phyloP scores from a whole-genome alignment of 2,797 vertebrate genomes.

The Alosa sapidissima region DNA sequence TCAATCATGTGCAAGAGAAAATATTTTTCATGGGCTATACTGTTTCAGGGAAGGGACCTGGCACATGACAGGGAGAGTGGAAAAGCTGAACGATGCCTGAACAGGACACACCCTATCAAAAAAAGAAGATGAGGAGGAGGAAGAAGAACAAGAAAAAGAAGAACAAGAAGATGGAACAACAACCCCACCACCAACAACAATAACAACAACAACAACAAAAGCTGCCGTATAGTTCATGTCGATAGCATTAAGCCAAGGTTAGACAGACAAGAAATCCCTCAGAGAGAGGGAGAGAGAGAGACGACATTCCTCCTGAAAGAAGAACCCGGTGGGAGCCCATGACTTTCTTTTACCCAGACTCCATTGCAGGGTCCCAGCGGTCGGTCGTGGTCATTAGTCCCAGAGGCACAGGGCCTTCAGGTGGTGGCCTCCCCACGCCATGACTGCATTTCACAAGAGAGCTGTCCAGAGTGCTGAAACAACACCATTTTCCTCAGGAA shows the following conservation, averaged over 20 bases:
- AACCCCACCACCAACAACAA: too few relatives aligned
- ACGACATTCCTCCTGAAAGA: neutral
- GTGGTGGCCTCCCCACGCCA: neutral
- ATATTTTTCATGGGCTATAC: neutral
- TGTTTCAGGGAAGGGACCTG: neutral
- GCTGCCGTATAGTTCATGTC: neutral
- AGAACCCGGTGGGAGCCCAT: neutral
- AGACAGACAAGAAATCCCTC: neutral
- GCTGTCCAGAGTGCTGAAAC: constrained; percentile 51
- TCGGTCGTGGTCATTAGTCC: neutral
- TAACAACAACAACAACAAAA: neutral
- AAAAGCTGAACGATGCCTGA: neutral
- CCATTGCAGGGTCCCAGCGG: neutral
- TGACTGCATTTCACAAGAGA: constrained; percentile 7
- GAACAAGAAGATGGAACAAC: too few relatives aligned
- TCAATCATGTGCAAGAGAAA: constrained; percentile 6
- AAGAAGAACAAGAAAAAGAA: too few relatives aligned
- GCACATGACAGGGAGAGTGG: neutral
- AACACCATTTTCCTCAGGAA: neutral
- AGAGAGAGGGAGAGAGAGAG: neutral
- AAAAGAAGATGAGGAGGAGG: too few relatives aligned
- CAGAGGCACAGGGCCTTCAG: neutral
- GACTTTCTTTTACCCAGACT: too few relatives aligned
- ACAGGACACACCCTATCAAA: too few relatives aligned
- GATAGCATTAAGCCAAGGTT: neutral